These are phyloP conservation scores for Bradypodion ventrale DNA, from an alignment of 2,797 vertebrate genomes.

Conservation along the genomic window DNA sequence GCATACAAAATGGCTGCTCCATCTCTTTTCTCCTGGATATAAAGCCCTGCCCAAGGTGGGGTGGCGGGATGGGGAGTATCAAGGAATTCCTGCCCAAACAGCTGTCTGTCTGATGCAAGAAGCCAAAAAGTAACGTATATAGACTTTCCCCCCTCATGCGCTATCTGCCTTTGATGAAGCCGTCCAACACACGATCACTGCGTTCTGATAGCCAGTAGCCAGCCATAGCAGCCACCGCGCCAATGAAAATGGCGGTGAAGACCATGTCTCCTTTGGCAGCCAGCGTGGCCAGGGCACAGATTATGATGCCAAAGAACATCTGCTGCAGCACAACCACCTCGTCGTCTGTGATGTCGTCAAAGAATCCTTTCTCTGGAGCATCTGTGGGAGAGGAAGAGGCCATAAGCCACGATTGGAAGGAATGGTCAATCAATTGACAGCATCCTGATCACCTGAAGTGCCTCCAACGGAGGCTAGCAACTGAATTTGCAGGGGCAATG, in stretches of 20 bases:
- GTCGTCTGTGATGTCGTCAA: conserved; percentile 94
- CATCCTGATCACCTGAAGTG: too few relatives aligned
- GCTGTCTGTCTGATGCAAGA: conserved; percentile 30
- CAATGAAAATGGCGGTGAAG: conserved; percentile 97
- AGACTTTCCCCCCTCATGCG: conserved; percentile 16
- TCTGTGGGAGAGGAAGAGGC: conserved; percentile 67
- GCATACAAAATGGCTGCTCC: not conserved
- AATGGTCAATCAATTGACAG: too few relatives aligned
- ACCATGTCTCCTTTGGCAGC: conserved; percentile 98
- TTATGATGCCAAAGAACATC: conserved; percentile 97
- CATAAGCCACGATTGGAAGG: not conserved
- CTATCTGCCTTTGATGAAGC: conserved; percentile 94
- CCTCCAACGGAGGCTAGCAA: too few relatives aligned
- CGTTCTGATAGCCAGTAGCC: conserved; percentile 98
- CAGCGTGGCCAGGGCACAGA: conserved; percentile 93
- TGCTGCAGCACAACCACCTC: conserved; percentile 97
- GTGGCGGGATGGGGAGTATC: not conserved
- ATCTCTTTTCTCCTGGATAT: not conserved
- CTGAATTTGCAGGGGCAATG: too few relatives aligned
- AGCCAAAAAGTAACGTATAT: not conserved
- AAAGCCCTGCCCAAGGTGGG: not conserved
- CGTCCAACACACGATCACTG: conserved; percentile 91
- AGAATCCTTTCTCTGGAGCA: conserved; percentile 87
- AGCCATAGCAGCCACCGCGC: conserved; percentile 93
- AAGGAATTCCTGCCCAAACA: not conserved